Conservation (phyloP, 2,113 vertebrate genomes). For the Nycticorax nycticorax region DNA sequence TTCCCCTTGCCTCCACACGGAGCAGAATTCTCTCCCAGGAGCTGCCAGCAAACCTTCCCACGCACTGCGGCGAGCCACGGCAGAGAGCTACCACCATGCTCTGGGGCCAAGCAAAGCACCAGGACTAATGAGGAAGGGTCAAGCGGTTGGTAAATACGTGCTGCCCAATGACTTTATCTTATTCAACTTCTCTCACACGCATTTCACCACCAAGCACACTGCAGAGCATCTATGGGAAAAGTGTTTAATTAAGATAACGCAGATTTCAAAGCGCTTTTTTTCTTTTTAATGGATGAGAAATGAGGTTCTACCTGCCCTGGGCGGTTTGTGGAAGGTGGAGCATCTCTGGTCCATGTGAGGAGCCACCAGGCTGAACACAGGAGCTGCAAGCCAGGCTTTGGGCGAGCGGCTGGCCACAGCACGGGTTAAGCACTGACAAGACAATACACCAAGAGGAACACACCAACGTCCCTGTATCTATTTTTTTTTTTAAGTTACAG, state of each 20-base stretch:
- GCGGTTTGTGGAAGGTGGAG: background rate
- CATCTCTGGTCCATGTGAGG: background rate
- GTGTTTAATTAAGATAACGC: background rate
- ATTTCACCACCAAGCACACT: background rate
- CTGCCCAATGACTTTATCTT: background rate
- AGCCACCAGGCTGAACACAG: background rate
- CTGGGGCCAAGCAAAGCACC: background rate
- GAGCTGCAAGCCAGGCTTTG: background rate
- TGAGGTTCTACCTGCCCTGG: background rate
- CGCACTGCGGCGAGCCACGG: accelerated
- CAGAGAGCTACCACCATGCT: background rate
- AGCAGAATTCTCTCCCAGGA: background rate
- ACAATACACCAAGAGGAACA: background rate
- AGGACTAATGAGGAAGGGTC: accelerated
- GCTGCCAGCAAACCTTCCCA: too few relatives aligned
- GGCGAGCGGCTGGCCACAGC: background rate
- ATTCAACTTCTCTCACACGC: background rate
- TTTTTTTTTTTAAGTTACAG: background rate
- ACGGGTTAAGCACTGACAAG: too few relatives aligned
- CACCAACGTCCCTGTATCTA: background rate
- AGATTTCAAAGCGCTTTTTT: background rate
- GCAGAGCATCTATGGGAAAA: background rate
- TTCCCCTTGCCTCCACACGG: background rate
- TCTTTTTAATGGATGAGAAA: background rate
- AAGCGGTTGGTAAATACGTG: background rate